Base-by-base conservation (phyloP, 2,888 invertebrate genomes). In the Tetranychus piercei region DNA sequence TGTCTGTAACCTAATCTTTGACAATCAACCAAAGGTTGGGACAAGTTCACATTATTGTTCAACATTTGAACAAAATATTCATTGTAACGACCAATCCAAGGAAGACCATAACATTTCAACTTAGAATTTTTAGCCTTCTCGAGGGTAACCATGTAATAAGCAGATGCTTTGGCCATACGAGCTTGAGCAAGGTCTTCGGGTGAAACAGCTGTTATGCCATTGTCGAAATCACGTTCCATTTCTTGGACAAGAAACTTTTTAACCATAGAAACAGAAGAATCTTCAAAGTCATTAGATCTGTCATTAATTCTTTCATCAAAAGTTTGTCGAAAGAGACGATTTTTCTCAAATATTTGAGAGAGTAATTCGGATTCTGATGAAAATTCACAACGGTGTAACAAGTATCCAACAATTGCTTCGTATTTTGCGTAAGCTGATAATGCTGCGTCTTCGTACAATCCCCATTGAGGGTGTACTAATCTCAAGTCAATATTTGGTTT, bases 81-180 rank as follows among this genome's bases (percentile, higher is more conserved):
- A 34, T 3, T 34, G 77, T 34, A 34, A 5, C 34, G 34, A 6
- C 55, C 73, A 43, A 77, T 74, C 74, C 76, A 78, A 1, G 78
- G 76, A 65, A 78, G 76, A 34, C 78, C 77, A 6, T 75, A 72
- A 8, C 75, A 65, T 15, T 44, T 43, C 6, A 34, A 45, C 6
- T 74, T 75, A 9, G 71, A 11, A 20, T 45, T 66, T 6, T 4
- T n/a, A 43, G 23, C 64, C 15, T 20, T 74, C 9, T 73, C 9
- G 23, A 75, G 69, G 18, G 75, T 71, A 75, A 78, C 77, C 76
- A 77, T 65, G 66, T 76, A 76, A 75, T 76, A 75, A n/a, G 76
- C 75, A 22, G 74, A 71, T 65, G 77, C 75, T 55, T 74, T 76
- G 23, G 69, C 44, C 67, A 72, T 22, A 75, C 71, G 20, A 9